Evolutionary conservation across 2,113 vertebrate genomes (phyloP).

Genomic region (Eclectus roratus): DNA sequence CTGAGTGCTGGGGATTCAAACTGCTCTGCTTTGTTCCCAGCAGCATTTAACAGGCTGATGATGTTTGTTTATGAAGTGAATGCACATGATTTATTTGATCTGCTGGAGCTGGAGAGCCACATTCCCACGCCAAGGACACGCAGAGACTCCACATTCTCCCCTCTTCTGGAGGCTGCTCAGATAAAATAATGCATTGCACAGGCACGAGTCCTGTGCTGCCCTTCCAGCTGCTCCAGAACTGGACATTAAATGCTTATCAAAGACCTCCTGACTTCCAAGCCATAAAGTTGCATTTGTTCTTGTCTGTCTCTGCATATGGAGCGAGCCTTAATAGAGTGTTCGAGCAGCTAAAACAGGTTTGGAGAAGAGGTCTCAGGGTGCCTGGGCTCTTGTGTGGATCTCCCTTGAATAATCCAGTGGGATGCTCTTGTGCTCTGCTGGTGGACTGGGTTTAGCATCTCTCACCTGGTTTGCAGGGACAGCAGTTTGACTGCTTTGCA

Average conservation of each 20-base stretch:
- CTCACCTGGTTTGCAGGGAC: slow-evolving; percentile 12
- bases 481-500: background rate
- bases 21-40: background rate
- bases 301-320: background rate
- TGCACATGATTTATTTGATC: slow-evolving; percentile 47
- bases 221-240: background rate
- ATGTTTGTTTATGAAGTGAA: slow-evolving; percentile 57
- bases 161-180: background rate
- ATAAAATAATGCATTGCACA: background rate
- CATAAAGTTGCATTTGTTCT: background rate
- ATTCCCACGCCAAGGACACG: slow-evolving; percentile 29
- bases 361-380: background rate
- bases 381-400: background rate
- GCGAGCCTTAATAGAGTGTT: background rate
- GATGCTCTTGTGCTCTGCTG: background rate
- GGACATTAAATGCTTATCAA: background rate
- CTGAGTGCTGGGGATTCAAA: background rate
- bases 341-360: background rate
- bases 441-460: background rate
- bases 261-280: background rate
- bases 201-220: background rate
- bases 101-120: background rate
- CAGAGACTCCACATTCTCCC: background rate
- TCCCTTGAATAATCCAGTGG: background rate
- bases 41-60: slow-evolving; percentile 24